Evolutionary conservation across 2,113 vertebrate species (phyloP).

Genomic region (Rhombomys opimus): DNA sequence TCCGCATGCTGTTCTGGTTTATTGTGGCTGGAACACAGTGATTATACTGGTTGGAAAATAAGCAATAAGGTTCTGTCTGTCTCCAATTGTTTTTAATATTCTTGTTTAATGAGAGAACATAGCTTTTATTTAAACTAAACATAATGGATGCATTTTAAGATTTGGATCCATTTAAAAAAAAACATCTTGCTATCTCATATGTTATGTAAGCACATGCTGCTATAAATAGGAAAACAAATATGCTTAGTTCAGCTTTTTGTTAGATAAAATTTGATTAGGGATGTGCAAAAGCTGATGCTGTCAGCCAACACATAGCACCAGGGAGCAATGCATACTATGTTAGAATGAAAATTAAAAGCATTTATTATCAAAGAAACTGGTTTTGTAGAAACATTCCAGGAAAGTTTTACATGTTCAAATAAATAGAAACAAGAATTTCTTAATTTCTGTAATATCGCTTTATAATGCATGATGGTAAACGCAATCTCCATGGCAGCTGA

Average conservation of each 20-base stretch:
- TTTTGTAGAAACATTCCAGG: conserved; percentile 60
- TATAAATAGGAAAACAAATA: conserved; percentile 84
- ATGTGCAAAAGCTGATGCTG: conserved; percentile 78
- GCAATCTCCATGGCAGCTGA: conserved; percentile 69
- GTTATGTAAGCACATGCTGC: conserved; percentile 73
- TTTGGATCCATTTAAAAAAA: conserved; percentile 55
- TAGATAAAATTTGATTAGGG: conserved; percentile 81
- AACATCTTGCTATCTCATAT: conserved; percentile 78
- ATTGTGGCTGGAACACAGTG: conserved; percentile 84
- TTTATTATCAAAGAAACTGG: conserved; percentile 79
- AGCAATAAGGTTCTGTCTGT: conserved; percentile 83
- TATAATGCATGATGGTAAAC: conserved; percentile 58
- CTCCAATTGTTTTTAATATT: conserved; percentile 85
- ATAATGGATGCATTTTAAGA: conserved; percentile 80
- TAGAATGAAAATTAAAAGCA: conserved; percentile 79
- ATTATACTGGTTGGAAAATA: conserved; percentile 75
- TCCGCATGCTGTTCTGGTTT: conserved; percentile 82
- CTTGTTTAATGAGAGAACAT: conserved; percentile 79
- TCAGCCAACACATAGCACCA: conserved; percentile 72
- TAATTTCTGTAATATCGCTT: conserved; percentile 69
- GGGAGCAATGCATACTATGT: conserved; percentile 80
- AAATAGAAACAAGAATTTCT: conserved; percentile 72
- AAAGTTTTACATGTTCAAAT: conserved; percentile 72
- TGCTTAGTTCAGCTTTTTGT: conserved; percentile 81
- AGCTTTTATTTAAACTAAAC: conserved; percentile 85